Evolutionary conservation across 2,797 vertebrate species (phyloP).

Genomic region (Enteromius viviparus): DNA sequence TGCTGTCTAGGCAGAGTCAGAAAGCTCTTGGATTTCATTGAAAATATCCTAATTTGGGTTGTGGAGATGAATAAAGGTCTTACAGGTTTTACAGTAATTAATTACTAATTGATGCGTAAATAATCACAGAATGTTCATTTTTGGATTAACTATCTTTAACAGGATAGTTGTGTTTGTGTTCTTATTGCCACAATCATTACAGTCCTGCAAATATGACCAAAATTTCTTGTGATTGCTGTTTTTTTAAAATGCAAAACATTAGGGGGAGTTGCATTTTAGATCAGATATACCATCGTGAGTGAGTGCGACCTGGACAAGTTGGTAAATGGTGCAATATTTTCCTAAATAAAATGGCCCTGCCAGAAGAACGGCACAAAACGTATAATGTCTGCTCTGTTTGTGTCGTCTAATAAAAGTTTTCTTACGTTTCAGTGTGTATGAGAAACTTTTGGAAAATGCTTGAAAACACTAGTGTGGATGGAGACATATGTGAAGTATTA

Average conservation of each 20-base stretch:
- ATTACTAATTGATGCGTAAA: background rate
- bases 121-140: background rate
- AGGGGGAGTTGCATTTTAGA: background rate
- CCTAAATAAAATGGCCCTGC: background rate
- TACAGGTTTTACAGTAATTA: background rate
- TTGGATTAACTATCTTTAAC: background rate
- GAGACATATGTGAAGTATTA: slow-evolving; percentile 14
- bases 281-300: background rate
- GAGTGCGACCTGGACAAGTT: too few relatives aligned
- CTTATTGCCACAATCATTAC: background rate
- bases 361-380: background rate
- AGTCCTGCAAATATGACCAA: background rate
- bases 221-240: background rate
- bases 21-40: background rate
- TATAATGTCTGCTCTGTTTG: background rate
- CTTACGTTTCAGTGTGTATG: background rate
- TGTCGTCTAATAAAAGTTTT: background rate
- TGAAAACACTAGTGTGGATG: background rate
- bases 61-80: background rate
- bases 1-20: background rate
- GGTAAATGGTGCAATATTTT: background rate
- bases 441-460: background rate
- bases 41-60: background rate
- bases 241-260: background rate
- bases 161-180: too few relatives aligned